A percentile compares a stretch with the other conserved stretches of the same genome.
These are phyloP conservation scores for Eupsittula cactorum DNA, from an alignment of 2,113 vertebrate genomes.

Conservation along the genomic window DNA sequence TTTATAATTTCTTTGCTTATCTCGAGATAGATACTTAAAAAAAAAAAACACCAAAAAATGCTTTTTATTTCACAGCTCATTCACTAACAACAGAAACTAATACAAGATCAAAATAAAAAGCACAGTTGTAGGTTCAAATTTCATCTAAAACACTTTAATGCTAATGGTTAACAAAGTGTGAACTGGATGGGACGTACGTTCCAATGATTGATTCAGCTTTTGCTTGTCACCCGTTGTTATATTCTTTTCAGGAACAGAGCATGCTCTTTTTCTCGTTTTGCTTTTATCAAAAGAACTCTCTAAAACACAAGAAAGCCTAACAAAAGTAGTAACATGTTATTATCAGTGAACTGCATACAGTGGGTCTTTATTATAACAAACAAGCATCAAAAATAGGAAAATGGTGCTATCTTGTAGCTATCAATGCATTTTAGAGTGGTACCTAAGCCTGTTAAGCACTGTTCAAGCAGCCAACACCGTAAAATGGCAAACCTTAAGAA, in stretches of 20 bases:
- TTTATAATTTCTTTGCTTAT: neutral
- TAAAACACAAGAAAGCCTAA: constrained; percentile 63
- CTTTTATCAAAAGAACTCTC: constrained; percentile 41
- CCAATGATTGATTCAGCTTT: neutral
- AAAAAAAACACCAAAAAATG: neutral
- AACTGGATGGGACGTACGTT: constrained; percentile 37
- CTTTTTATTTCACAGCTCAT: constrained; percentile 29
- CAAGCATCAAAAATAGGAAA: neutral
- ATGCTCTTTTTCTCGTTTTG: constrained; percentile 52
- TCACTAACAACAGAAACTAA: constrained; percentile 20
- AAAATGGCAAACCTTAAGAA: neutral
- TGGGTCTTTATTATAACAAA: neutral
- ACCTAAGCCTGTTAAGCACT: neutral
- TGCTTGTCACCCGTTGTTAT: constrained; percentile 32
- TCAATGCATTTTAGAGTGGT: neutral
- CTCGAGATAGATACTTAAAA: constrained; percentile 45
- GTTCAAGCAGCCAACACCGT: neutral
- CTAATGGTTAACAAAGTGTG: neutral
- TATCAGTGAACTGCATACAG: neutral
- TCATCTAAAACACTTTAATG: neutral
- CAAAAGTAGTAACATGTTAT: neutral
- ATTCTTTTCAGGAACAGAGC: constrained; percentile 65
- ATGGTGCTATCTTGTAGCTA: neutral
- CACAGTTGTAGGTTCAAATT: neutral
- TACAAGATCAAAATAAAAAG: neutral